Conservation (phyloP, 2,888 invertebrate genomes). For the Temnothorax unifasciatus region DNA sequence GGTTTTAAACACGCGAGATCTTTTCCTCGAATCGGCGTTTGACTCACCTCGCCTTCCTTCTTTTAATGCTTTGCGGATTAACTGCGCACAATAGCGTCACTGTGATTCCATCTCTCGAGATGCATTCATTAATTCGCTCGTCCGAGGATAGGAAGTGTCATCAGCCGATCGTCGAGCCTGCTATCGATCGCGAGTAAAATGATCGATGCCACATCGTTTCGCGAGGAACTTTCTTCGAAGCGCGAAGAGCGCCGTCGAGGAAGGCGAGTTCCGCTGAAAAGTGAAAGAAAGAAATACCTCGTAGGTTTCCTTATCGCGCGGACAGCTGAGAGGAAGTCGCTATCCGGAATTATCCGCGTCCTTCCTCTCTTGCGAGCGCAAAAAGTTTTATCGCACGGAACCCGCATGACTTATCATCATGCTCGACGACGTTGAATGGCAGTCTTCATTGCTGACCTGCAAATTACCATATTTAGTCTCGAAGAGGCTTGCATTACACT, state of each 20-base stretch:
- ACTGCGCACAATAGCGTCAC: constrained; percentile 3
- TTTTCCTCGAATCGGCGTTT: neutral
- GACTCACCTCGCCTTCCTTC: neutral
- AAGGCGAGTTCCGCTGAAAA: constrained; percentile 71
- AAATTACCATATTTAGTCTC: constrained; percentile 6
- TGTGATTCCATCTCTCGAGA: constrained; percentile 29
- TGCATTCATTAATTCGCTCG: constrained; percentile 22
- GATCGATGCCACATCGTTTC: constrained; percentile 62
- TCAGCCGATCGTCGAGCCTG: constrained; percentile 36
- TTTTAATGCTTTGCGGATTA: constrained; percentile 19
- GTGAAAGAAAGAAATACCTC: constrained; percentile 30
- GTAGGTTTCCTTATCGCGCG: constrained; percentile 75
- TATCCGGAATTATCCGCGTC: constrained; percentile 74
- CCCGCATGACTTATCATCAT: constrained; percentile 59
- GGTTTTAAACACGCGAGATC: neutral
- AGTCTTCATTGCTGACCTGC: constrained; percentile 9
- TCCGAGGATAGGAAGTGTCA: constrained; percentile 35
- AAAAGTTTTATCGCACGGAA: constrained; percentile 63
- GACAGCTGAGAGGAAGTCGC: constrained; percentile 79
- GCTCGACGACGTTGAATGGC: constrained; percentile 10
- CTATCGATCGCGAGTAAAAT: constrained; percentile 42
- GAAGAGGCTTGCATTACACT: neutral
- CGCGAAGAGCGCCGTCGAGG: constrained; percentile 66
- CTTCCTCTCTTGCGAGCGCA: constrained; percentile 53
- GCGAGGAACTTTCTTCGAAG: constrained; percentile 70